These are phyloP conservation scores for Anthoscopus minutus DNA, from an alignment of 2,113 vertebrate species.

Conservation along the genomic window DNA sequence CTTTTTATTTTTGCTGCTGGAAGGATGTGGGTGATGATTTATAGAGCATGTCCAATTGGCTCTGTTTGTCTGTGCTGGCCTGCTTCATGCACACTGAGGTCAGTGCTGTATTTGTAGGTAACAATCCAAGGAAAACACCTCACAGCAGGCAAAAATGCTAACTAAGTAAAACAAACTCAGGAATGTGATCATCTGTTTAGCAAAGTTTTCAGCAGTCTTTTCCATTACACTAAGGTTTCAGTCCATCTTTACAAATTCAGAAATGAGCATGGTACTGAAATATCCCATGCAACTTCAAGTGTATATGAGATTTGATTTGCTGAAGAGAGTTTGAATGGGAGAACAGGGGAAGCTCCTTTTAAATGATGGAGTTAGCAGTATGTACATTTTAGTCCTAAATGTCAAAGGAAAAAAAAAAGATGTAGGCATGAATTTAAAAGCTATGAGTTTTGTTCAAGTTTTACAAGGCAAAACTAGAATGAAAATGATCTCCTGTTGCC, in stretches of 20 bases:
- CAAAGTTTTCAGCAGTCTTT: slow-evolving; percentile 52
- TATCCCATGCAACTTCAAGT: background rate
- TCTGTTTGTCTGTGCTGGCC: slow-evolving; percentile 66
- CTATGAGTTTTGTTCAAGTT: background rate
- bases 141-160: slow-evolving; percentile 61
- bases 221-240: background rate
- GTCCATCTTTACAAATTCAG: background rate
- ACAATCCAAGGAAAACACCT: slow-evolving; percentile 73
- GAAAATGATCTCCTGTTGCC: background rate
- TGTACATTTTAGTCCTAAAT: background rate
- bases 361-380: background rate
- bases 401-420: background rate
- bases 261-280: background rate
- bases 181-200: slow-evolving; percentile 65
- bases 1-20: slow-evolving; percentile 68
- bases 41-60: slow-evolving; percentile 71
- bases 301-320: background rate
- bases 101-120: slow-evolving; percentile 64
- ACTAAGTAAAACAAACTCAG: slow-evolving; percentile 67
- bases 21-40: slow-evolving; percentile 77
- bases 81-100: slow-evolving; percentile 54
- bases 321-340: background rate
- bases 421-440: background rate
- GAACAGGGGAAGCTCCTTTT: background rate
- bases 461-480: background rate